These are phyloP conservation scores for Pseudococcus longispinus DNA, from an alignment of 2,888 invertebrate species.

Conservation along the genomic window DNA sequence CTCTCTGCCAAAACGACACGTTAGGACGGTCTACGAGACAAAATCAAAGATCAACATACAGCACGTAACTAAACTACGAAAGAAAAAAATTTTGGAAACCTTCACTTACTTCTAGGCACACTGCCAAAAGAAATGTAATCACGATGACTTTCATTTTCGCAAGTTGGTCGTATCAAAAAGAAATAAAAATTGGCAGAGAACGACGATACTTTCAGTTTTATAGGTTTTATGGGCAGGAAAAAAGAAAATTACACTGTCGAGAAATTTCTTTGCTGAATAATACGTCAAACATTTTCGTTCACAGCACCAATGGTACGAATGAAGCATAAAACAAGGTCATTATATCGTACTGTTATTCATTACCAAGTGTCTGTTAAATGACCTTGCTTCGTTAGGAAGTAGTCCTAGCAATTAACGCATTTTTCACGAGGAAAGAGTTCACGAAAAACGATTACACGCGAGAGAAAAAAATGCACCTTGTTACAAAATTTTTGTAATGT, in stretches of 20 bases:
- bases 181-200: not conserved
- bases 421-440: too few species aligned
- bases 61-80: not conserved
- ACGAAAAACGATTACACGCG: too few species aligned
- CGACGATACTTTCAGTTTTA: not conserved
- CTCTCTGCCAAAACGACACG: not conserved
- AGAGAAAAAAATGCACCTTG: too few species aligned
- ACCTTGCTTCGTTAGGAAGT: too few species aligned
- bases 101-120: not conserved
- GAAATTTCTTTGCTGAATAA: too few species aligned
- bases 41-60: not conserved
- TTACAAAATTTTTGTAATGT: too few species aligned
- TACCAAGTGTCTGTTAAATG: not conserved
- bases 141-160: not conserved
- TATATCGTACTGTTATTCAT: too few species aligned
- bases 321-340: not conserved
- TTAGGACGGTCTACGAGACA: not conserved
- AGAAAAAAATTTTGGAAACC: not conserved
- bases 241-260: too few species aligned
- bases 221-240: not conserved
- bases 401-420: too few species aligned
- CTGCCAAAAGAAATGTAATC: not conserved
- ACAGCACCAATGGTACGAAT: too few species aligned
- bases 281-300: too few species aligned
- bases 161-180: not conserved